These are phyloP conservation scores for Ferrisia virgata DNA, from an alignment of 2,888 invertebrate species.

Conservation along the genomic window DNA sequence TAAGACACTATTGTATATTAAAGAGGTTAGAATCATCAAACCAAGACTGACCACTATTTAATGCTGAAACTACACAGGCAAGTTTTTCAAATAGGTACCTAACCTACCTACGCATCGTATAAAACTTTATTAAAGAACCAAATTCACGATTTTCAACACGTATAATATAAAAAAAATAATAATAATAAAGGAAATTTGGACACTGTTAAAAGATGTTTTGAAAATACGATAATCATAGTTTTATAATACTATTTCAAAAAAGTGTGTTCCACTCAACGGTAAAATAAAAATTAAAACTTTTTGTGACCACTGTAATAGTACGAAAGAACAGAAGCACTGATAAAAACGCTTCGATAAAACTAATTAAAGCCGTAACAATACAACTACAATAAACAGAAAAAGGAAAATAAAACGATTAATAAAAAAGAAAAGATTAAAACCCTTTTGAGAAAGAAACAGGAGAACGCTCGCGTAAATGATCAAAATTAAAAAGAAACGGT, in stretches of 20 bases:
- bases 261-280: background rate
- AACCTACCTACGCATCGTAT: background rate
- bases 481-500: background rate
- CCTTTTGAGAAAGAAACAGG: background rate
- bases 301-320: background rate
- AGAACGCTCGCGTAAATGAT: background rate
- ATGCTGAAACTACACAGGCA: background rate
- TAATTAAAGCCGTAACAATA: constrained; percentile 33
- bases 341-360: background rate
- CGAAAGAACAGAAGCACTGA: background rate
- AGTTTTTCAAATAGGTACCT: background rate
- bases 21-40: too few relatives aligned
- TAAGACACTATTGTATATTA: too few relatives aligned
- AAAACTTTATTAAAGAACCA: constrained; percentile 3
- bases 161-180: background rate
- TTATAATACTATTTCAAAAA: background rate
- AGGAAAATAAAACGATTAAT: background rate
- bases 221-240: background rate
- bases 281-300: constrained; percentile 16
- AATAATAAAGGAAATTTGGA: background rate
- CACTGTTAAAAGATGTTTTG: background rate
- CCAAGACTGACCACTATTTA: too few relatives aligned
- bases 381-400: background rate
- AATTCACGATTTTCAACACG: constrained; percentile 11
- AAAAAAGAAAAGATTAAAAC: background rate